phyloP scores from a whole-genome alignment of 2,797 vertebrate species.

The Megalops cyprinoides region DNA sequence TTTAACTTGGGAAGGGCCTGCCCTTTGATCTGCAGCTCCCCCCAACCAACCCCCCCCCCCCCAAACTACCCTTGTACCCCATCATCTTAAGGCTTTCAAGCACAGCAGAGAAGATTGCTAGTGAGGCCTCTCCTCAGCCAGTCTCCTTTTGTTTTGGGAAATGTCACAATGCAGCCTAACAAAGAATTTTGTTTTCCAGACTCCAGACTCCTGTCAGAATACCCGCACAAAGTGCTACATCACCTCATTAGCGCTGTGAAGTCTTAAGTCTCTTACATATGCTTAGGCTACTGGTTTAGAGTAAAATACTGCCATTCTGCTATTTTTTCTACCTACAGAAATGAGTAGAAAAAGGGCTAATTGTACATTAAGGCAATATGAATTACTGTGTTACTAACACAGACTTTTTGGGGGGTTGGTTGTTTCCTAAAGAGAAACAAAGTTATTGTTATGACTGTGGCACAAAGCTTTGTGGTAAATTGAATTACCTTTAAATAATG shows the following conservation, averaged over 20 bases:
- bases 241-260: background rate
- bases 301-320: too few species aligned
- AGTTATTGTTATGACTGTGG: too few species aligned
- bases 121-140: background rate
- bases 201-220: background rate
- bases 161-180: background rate
- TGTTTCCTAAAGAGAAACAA: too few species aligned
- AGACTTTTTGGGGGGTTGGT: too few species aligned
- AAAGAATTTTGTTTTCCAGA: background rate
- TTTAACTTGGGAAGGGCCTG: constrained; percentile 4
- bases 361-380: too few species aligned
- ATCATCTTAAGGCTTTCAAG: constrained; percentile 15
- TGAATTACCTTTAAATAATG: too few species aligned
- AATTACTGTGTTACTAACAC: too few species aligned
- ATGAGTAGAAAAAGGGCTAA: too few species aligned
- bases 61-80: too few species aligned
- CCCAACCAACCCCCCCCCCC: background rate
- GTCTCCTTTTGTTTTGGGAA: constrained; percentile 12
- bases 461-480: too few species aligned
- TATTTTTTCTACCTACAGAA: too few species aligned
- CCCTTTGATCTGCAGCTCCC: constrained; percentile 32
- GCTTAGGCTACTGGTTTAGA: background rate
- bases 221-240: background rate
- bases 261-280: background rate
- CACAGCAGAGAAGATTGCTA: background rate